Base-by-base conservation (phyloP, 2,113 vertebrate species). In the Dasyprocta punctata region DNA sequence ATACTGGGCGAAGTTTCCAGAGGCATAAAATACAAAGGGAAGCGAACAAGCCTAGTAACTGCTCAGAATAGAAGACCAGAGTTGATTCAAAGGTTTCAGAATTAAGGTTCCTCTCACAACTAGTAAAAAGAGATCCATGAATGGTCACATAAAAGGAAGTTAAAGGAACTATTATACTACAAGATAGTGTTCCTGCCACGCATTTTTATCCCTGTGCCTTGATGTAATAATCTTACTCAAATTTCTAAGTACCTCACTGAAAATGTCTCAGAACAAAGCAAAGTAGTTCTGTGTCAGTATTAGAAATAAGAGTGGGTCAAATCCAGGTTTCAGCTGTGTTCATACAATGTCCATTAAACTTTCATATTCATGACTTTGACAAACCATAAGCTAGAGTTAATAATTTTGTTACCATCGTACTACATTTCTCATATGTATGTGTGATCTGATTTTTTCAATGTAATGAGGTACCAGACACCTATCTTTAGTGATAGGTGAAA, bases 391-490 rank as follows among this genome's bases (percentile, higher is more conserved):
- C 69, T 73, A 1, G 24, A 78, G 58, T 95, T 94, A 94, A 93
- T 92, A 90, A 92, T 86, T 94, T 92, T 82, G 38, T 94, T 94
- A 92, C 87, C 58, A 92, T 82, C 86, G 65, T 17, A 75, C n/a
- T 60, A 87, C 52, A 77, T 88, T 86, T 95, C 95, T 95, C 60
- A 92, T 94, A 91, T 82, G 30, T 33, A 67, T 60, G 38, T 78
- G 41, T 69, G 71, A 88, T 83, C 73, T 87, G 60, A 58, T 87
- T 95, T 84, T 93, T 54, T 85, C 11, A 83, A 95, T 44, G 77
- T 60, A 95, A 71, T 96, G 63, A 94, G 60, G 77, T 95, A 94
- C 19, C 58, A 94, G 69, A 89, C 81, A 92, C 81, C 80, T 96
- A 83, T 85, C 52, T 85, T 12, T 7, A 16, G 41, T 22, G 30